A percentile compares a stretch with the other conserved stretches of the same genome.
phyloP scores from a whole-genome alignment of 2,797 vertebrate genomes.

The Sphaeramia orbicularis region DNA sequence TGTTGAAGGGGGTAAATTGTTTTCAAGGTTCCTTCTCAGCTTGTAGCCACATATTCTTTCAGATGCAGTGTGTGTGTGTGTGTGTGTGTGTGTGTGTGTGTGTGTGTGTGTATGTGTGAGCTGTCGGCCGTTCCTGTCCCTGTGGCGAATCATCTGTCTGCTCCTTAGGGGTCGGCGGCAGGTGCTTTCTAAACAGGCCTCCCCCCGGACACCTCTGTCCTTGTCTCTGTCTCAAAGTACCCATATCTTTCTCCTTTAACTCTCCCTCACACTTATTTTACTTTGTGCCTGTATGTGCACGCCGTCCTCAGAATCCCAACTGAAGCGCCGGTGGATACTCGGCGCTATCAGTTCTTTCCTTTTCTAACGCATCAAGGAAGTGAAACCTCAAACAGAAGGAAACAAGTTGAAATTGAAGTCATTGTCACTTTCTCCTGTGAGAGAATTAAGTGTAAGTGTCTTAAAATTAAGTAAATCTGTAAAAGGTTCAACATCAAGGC shows the following conservation, averaged over 20 bases:
- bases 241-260: constrained; percentile 42
- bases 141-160: constrained; percentile 68
- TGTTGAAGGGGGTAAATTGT: constrained; percentile 51
- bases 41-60: constrained; percentile 49
- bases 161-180: constrained; percentile 57
- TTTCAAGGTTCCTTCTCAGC: constrained; percentile 63
- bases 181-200: constrained; percentile 65
- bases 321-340: too few species aligned
- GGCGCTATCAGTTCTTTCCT: too few species aligned
- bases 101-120: constrained; percentile 8
- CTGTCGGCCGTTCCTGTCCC: constrained; percentile 49
- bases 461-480: too few species aligned
- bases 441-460: too few species aligned
- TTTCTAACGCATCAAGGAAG: too few species aligned
- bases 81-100: constrained; percentile 26
- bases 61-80: constrained; percentile 17
- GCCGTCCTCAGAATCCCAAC: neutral
- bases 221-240: constrained; percentile 50
- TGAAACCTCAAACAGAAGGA: too few species aligned
- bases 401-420: too few species aligned
- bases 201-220: constrained; percentile 59
- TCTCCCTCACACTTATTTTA: constrained; percentile 25
- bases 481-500: too few species aligned
- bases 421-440: too few species aligned
- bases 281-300: constrained; percentile 4